Evolutionary conservation across 2,113 vertebrate species (phyloP).

Genomic region (Mustela nigripes): DNA sequence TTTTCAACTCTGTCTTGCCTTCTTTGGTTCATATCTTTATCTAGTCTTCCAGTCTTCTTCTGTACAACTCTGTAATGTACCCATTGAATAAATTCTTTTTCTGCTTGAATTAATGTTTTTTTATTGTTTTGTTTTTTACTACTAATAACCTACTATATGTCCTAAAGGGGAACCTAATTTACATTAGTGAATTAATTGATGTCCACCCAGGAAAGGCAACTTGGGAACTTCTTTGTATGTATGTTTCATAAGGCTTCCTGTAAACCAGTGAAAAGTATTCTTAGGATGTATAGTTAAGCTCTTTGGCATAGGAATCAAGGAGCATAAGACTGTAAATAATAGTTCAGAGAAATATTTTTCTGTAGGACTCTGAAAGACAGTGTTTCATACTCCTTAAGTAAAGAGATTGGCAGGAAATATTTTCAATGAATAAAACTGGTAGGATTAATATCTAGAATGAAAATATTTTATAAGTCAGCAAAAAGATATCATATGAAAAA

Average conservation of each 20-base stretch:
- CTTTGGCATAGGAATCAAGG: not conserved
- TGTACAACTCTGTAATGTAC: not conserved
- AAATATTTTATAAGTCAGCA: constrained; percentile 30
- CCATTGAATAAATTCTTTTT: constrained; percentile 34
- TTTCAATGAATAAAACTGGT: not conserved
- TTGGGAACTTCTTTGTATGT: not conserved
- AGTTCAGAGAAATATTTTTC: not conserved
- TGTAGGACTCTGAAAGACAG: not conserved
- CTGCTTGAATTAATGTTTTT: not conserved
- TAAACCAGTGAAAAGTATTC: not conserved
- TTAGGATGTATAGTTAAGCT: not conserved
- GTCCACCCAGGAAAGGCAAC: not conserved
- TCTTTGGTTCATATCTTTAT: not conserved
- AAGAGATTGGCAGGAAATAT: constrained; percentile 1
- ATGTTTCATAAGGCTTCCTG: not conserved
- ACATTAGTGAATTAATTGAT: not conserved
- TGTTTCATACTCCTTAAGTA: constrained; percentile 30
- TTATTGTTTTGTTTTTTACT: not conserved
- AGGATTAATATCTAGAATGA: constrained; percentile 17
- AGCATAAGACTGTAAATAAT: not conserved
- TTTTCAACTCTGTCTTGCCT: constrained; percentile 12
- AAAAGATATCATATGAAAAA: not conserved
- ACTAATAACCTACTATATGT: not conserved
- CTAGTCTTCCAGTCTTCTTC: not conserved
- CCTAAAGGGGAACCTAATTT: not conserved